Evolutionary conservation across 2,888 invertebrate genomes (phyloP).

Genomic region (Tenthredo notha): DNA sequence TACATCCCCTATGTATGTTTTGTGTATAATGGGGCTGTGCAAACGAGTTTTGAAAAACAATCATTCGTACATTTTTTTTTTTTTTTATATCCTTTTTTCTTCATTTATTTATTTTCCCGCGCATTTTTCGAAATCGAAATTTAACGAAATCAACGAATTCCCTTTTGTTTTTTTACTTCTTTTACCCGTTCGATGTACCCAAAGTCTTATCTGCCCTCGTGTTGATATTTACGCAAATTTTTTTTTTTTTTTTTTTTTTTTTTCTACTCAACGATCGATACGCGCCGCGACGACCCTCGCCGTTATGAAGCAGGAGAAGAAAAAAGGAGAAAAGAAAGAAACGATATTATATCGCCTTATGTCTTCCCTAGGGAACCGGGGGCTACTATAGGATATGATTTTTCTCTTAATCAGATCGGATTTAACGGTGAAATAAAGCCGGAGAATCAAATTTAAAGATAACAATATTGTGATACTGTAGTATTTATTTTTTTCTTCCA

Average conservation of each 20-base stretch:
- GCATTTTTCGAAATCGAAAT: not conserved
- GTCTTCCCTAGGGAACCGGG: conserved; percentile 20
- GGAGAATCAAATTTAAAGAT: conserved; percentile 28
- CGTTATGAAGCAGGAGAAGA: not conserved
- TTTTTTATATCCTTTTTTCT: too few species aligned
- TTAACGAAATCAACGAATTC: not conserved
- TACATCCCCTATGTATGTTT: not conserved
- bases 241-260: conserved; percentile 74
- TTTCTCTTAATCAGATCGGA: conserved; percentile 35
- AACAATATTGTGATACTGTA: not conserved
- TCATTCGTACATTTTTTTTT: not conserved
- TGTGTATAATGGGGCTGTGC: not conserved
- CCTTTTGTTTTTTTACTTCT: not conserved
- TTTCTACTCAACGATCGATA: conserved; percentile 65
- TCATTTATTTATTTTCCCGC: too few species aligned
- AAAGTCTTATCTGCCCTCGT: not conserved
- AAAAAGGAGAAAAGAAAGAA: not conserved
- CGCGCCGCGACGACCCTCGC: conserved; percentile 2
- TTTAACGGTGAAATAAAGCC: conserved; percentile 5
- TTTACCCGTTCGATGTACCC: not conserved
- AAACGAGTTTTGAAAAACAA: not conserved
- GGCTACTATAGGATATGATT: conserved; percentile 9
- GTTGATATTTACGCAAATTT: conserved; percentile 74
- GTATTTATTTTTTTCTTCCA: too few species aligned
- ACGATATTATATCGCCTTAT: conserved; percentile 44